phyloP scores from a whole-genome alignment of 1,140 invertebrate species.

The Homarus americanus region DNA sequence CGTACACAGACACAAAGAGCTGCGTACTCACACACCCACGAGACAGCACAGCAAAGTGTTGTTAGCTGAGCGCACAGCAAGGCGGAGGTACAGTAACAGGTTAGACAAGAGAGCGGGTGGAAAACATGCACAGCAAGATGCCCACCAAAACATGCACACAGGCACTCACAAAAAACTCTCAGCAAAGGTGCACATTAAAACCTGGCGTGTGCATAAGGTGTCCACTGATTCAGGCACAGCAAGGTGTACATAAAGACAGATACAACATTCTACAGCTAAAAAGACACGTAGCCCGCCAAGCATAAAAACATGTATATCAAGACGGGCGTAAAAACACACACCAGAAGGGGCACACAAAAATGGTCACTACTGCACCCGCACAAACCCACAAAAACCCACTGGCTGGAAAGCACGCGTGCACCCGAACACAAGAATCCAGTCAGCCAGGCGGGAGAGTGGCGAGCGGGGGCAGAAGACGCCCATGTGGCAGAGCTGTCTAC shows the following conservation, averaged over 20 bases:
- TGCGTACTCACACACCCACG: too few relatives aligned
- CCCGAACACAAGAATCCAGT: constrained; percentile 44
- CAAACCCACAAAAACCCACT: constrained; percentile 24
- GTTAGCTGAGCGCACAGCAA: too few relatives aligned
- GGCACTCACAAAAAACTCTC: too few relatives aligned
- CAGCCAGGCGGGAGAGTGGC: background rate
- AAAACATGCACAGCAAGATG: too few relatives aligned
- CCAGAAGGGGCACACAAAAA: constrained; percentile 15
- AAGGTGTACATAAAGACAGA: too few relatives aligned
- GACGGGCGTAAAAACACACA: background rate
- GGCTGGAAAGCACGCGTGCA: constrained; percentile 35
- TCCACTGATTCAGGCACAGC: too few relatives aligned
- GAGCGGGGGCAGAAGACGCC: background rate
- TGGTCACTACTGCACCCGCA: constrained; percentile 17
- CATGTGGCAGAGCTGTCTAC: background rate
- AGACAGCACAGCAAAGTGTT: too few relatives aligned
- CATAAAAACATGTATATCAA: constrained; percentile 13
- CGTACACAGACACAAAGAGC: too few relatives aligned
- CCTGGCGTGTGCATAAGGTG: too few relatives aligned
- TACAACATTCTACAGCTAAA: background rate
- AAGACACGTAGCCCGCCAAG: background rate
- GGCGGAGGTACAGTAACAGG: too few relatives aligned
- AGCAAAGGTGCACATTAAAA: too few relatives aligned
- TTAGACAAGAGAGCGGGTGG: too few relatives aligned
- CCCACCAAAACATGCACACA: background rate